Evolutionary conservation across 2,797 vertebrate genomes (phyloP).

Genomic region (Babyrousa celebensis): DNA sequence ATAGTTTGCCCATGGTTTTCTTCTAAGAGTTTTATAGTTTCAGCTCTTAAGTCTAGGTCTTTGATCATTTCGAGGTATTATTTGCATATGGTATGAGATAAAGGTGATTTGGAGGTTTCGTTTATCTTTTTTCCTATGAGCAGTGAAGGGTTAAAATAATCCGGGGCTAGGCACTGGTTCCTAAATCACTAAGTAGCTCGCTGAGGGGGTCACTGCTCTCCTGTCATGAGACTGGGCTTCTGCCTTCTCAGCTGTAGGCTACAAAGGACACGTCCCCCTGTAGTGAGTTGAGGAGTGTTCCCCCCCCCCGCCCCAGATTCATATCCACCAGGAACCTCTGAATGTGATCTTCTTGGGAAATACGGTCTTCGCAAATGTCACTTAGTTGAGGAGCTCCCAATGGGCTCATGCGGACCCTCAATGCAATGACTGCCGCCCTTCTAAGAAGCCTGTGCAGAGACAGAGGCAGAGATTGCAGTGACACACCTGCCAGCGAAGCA

Average conservation of each 20-base stretch:
- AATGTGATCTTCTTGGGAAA: constrained; percentile 26
- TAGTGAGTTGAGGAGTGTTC: neutral
- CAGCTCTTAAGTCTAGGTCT: neutral
- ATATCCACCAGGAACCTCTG: neutral
- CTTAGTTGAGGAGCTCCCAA: neutral
- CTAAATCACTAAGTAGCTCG: neutral
- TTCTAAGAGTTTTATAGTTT: constrained; percentile 7
- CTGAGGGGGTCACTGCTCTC: neutral
- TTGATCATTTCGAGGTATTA: neutral
- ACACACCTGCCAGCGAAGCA: neutral
- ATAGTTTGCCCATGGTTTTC: neutral
- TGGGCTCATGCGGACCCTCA: neutral
- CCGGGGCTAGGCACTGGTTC: neutral
- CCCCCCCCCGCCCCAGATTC: neutral
- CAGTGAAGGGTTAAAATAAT: neutral
- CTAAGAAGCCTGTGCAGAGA: neutral
- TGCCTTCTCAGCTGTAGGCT: neutral
- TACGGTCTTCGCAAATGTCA: neutral
- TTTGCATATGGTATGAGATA: neutral
- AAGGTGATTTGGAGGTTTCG: neutral
- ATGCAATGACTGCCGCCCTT: neutral
- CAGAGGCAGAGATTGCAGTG: neutral
- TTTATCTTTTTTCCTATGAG: neutral
- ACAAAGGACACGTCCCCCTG: neutral
- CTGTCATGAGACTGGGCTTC: neutral